phyloP scores from a whole-genome alignment of 2,113 vertebrate genomes.

The Egretta garzetta region DNA sequence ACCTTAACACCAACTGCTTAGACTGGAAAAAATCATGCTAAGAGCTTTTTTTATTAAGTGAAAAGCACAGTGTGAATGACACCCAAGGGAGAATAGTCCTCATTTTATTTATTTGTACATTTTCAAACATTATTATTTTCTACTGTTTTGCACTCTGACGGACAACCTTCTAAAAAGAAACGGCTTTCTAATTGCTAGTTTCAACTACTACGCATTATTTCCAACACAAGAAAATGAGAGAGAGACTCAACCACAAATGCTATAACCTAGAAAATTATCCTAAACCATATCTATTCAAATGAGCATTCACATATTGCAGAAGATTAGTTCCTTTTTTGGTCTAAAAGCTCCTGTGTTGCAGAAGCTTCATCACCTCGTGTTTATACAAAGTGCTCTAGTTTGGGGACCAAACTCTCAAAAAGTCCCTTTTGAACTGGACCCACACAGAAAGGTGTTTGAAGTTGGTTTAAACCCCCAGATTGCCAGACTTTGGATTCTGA shows the following conservation, averaged over 20 bases:
- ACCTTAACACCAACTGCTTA: slow-evolving; percentile 28
- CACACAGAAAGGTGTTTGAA: not conserved
- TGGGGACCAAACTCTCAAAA: not conserved
- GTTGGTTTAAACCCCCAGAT: not conserved
- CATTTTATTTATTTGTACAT: slow-evolving; percentile 28
- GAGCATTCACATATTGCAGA: not conserved
- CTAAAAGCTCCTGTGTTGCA: not conserved
- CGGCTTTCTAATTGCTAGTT: not conserved
- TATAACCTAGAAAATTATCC: not conserved
- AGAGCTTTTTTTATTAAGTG: slow-evolving; percentile 5
- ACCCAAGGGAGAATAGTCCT: not conserved
- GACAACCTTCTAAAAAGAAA: not conserved
- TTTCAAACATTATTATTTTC: slow-evolving; percentile 40
- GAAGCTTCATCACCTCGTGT: not conserved
- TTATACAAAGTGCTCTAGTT: not conserved
- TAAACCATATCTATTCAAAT: not conserved
- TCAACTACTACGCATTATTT: not conserved
- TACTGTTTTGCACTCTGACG: not conserved
- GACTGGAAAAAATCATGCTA: slow-evolving; percentile 17
- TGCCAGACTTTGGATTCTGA: not conserved
- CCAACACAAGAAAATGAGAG: not conserved
- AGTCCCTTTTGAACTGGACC: not conserved
- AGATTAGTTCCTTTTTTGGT: not conserved
- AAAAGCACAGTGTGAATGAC: slow-evolving; percentile 20
- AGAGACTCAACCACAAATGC: not conserved